Conservation (phyloP, 2,113 vertebrate species). For the Microcebus murinus region DNA sequence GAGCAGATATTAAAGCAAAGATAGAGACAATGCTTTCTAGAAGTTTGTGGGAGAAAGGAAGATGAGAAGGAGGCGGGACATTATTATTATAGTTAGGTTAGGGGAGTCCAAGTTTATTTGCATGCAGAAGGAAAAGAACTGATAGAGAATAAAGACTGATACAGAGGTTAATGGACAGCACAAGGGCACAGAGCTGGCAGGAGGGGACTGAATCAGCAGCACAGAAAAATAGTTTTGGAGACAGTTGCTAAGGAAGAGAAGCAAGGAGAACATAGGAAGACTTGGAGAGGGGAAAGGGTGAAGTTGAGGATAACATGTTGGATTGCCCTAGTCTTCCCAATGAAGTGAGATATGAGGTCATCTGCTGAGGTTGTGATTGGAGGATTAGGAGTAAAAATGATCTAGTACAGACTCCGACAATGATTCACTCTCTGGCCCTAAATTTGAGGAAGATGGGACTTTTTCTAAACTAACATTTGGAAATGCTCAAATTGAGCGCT, state of each 20-base stretch:
- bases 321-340: neutral
- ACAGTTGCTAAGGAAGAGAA: neutral
- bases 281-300: neutral
- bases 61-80: neutral
- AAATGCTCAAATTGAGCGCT: slow-evolving; percentile 18
- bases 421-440: neutral
- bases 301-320: neutral
- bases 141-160: neutral
- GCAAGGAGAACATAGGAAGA: neutral
- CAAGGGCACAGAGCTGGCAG: neutral
- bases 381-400: neutral
- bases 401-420: neutral
- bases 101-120: neutral
- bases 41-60: neutral
- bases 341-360: neutral
- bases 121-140: neutral
- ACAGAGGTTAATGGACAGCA: neutral
- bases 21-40: neutral
- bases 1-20: neutral
- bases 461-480: neutral
- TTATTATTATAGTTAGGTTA: neutral
- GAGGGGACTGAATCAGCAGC: neutral
- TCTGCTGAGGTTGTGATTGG: neutral
- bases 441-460: neutral
- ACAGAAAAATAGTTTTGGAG: neutral